A percentile compares a stretch with the other conserved stretches of the same genome.
Conservation (phyloP, 2,113 vertebrate genomes). For the Climacteris rufus region DNA sequence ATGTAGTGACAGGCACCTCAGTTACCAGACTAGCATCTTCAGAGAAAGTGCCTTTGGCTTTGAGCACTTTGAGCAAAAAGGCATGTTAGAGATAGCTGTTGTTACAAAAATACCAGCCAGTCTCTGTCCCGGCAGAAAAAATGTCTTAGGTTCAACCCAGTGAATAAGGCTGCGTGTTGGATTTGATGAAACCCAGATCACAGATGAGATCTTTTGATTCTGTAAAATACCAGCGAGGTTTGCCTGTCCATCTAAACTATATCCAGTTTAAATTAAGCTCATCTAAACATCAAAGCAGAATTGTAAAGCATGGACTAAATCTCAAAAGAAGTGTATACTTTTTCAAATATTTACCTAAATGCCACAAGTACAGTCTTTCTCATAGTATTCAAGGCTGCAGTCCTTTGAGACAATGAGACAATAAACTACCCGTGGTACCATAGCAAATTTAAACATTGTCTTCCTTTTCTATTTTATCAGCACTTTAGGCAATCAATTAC, state of each 20-base stretch:
- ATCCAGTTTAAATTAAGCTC: neutral
- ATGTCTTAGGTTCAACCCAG: neutral
- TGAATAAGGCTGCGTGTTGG: neutral
- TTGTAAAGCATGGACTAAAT: neutral
- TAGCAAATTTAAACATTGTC: neutral
- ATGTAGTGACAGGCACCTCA: neutral
- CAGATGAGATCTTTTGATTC: neutral
- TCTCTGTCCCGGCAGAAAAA: neutral
- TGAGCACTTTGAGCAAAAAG: neutral
- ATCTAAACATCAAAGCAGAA: neutral
- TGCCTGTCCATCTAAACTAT: neutral
- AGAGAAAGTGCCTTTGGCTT: neutral
- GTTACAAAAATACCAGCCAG: neutral
- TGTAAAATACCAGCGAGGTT: neutral
- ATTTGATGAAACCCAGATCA: neutral
- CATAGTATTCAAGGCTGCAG: neutral
- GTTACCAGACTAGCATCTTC: neutral
- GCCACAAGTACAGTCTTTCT: neutral
- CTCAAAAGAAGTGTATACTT: neutral
- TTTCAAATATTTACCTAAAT: neutral
- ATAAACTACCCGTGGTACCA: neutral
- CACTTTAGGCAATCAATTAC: neutral
- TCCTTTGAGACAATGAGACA: neutral
- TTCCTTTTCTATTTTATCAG: neutral
- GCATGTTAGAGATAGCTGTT: neutral